A percentile compares a stretch with the other conserved stretches of the same genome.
Conservation (phyloP, 2,797 vertebrate species). For the Danionella dracula region DNA sequence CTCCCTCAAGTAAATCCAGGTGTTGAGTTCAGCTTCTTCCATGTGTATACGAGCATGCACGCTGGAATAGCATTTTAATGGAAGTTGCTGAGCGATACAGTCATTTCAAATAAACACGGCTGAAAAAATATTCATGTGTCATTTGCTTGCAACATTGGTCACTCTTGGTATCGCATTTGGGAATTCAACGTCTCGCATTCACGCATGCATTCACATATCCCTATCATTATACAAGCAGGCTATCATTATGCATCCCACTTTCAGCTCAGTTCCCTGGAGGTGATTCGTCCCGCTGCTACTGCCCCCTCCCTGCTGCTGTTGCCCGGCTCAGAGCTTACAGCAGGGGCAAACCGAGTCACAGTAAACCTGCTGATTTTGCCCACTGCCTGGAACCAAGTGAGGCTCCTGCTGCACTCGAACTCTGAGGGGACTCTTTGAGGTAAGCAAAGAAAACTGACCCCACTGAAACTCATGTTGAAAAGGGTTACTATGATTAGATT, state of each 20-base stretch:
- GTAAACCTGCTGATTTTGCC: conserved; percentile 2
- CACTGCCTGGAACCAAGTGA: conserved; percentile 8
- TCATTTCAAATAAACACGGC: conserved; percentile 33
- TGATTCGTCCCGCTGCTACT: conserved; percentile 12
- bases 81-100: conserved; percentile 38
- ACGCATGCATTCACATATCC: not conserved
- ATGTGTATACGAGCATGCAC: not conserved
- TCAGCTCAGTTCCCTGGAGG: conserved; percentile 24
- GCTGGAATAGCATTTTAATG: conserved; percentile 42
- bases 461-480: not conserved
- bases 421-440: conserved; percentile 6
- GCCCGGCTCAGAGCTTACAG: conserved; percentile 17
- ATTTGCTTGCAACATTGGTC: conserved; percentile 24
- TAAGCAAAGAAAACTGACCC: conserved; percentile 9
- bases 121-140: conserved; percentile 16
- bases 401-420: conserved; percentile 7
- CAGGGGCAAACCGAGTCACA: conserved; percentile 8
- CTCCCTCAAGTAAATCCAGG: conserved; percentile 34
- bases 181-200: conserved; percentile 5
- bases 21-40: conserved; percentile 22
- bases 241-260: conserved; percentile 30
- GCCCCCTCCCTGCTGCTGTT: not conserved
- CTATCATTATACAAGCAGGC: conserved; percentile 17
- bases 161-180: conserved; percentile 17
- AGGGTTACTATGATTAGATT: not conserved